Evolutionary conservation across 2,797 vertebrate genomes (phyloP), one percentile per base, ranked within the genome.

Genomic region (Chelon auratus): DNA sequence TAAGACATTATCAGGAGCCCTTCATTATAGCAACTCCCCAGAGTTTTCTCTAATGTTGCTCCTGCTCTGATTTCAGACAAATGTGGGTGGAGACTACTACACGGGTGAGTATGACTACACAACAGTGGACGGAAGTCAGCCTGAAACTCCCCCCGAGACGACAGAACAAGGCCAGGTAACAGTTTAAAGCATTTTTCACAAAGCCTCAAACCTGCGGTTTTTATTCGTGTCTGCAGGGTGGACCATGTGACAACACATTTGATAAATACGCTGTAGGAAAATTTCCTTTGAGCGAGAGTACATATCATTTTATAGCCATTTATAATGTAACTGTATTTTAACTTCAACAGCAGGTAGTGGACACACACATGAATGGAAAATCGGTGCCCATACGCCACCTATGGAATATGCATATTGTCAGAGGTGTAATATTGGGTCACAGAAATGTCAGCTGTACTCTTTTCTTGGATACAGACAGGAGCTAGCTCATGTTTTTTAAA

Each of bases 161-260:
- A 85, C 91, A 2, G 92, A 91, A 88, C 75, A 92, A 68, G 95
- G 95, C 81, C 92, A 96, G 97, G 98, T 99, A 96, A 85, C 33
- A 42, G 36, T 64, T 37, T 8, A 18, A 40, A 2, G 33, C 40
- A 20, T 60, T 39, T 73, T 43, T 37, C 18, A 7, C 26, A 62
- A 13, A 61, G 9, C 5, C 47, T 22, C 12, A 6, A 0, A 9
- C 14, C 11, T 37, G 0, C 2, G n/a, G 40, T 15, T 39, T 43
- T 30, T 0, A 24, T 22, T 65, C 51, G 39, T 40, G 20, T 55
- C 30, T 53, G 17, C 10, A 36, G 2, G 0, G 39, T 26, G 11
- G 47, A 14, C 22, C 26, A 14, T 11, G 2, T n/a, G 36, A 36
- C 6, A n/a, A 14, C 9, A 8, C 56, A 10, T 58, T 18, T 24